These are phyloP conservation scores for Tetragnatha versicolor DNA, from an alignment of 1,140 invertebrate species.

Conservation along the genomic window DNA sequence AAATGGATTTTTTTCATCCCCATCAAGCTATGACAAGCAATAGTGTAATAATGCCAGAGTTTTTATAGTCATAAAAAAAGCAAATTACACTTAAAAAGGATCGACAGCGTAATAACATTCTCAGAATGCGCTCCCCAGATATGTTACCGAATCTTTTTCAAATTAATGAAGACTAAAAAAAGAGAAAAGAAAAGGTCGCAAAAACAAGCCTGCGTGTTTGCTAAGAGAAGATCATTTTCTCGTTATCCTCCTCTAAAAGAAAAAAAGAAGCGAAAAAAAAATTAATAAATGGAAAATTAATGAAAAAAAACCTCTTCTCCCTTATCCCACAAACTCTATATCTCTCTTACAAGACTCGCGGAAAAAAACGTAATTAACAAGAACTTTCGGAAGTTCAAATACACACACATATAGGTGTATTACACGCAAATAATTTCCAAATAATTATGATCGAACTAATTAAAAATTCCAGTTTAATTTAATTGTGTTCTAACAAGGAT, in stretches of 20 bases:
- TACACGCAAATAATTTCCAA: slow-evolving; percentile 49
- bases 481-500: slow-evolving; percentile 54
- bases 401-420: slow-evolving; percentile 20
- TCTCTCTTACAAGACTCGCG: neutral
- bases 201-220: slow-evolving; percentile 19
- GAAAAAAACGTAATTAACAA: slow-evolving; percentile 49
- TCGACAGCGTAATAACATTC: too few species aligned
- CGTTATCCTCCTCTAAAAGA: slow-evolving; percentile 17
- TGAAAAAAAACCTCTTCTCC: slow-evolving; percentile 16
- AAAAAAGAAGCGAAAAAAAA: slow-evolving; percentile 27
- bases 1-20: too few species aligned
- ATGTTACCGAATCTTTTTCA: slow-evolving; percentile 34
- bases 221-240: slow-evolving; percentile 43
- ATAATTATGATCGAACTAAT: slow-evolving; percentile 56
- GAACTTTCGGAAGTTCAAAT: slow-evolving; percentile 34
- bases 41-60: too few species aligned
- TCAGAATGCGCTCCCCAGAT: neutral
- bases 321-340: slow-evolving; percentile 19
- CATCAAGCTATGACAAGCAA: too few species aligned
- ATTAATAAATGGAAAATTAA: slow-evolving; percentile 44
- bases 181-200: too few species aligned
- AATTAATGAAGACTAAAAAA: slow-evolving; percentile 47
- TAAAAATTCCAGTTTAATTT: slow-evolving; percentile 55
- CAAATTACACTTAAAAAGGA: slow-evolving; percentile 22
- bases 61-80: too few species aligned